phyloP scores from a whole-genome alignment of 2,888 invertebrate genomes.

The Plagiodera versicolora region DNA sequence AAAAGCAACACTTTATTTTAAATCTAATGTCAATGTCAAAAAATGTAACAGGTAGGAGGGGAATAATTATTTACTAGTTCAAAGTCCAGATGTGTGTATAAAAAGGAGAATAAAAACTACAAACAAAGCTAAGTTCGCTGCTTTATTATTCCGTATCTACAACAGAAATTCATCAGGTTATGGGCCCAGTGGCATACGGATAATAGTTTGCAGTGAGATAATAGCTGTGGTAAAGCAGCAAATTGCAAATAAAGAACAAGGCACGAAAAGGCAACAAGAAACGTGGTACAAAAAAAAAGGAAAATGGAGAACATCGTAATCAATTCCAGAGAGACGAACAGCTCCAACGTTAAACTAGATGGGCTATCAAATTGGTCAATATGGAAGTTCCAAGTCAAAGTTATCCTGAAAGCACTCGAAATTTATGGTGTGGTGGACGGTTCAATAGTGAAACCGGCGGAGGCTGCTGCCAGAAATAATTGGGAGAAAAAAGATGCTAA shows the following conservation, averaged over 20 bases:
- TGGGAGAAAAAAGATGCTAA: constrained; percentile 32
- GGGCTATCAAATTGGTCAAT: not conserved
- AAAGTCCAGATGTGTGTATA: too few species aligned
- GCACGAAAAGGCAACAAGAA: not conserved
- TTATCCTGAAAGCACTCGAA: not conserved
- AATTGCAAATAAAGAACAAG: not conserved
- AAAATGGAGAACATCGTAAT: not conserved
- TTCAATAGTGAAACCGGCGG: not conserved
- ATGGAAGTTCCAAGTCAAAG: not conserved
- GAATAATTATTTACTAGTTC: too few species aligned
- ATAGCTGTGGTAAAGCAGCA: not conserved
- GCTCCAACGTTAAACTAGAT: not conserved
- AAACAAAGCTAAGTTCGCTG: too few species aligned
- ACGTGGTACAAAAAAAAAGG: not conserved
- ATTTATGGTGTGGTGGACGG: not conserved
- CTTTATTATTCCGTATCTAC: too few species aligned
- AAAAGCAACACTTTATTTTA: too few species aligned
- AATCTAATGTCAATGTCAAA: too few species aligned
- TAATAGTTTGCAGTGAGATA: not conserved
- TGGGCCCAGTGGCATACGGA: not conserved
- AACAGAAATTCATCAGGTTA: not conserved
- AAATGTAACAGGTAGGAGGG: too few species aligned
- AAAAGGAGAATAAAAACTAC: too few species aligned
- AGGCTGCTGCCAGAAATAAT: not conserved
- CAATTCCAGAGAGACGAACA: not conserved